Conservation (phyloP, 2,888 invertebrate species). For the Willowsia nigromaculata region DNA sequence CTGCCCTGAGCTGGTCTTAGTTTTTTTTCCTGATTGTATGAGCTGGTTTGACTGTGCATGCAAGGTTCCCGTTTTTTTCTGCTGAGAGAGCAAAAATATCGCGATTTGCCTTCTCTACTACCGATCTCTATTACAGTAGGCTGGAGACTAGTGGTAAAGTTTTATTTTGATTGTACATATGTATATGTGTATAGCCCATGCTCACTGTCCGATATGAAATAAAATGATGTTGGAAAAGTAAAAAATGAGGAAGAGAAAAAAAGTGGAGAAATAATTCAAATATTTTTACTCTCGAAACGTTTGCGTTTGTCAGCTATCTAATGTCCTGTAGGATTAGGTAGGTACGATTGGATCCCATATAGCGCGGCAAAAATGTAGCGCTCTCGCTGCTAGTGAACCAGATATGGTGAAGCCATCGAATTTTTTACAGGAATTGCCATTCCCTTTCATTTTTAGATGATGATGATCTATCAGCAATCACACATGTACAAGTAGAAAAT, state of each 20-base stretch:
- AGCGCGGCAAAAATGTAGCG: background rate
- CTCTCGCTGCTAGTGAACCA: background rate
- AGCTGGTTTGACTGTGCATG: constrained; percentile 18
- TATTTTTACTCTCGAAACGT: constrained; percentile 38
- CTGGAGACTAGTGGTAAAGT: background rate
- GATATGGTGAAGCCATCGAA: background rate
- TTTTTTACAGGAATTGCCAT: background rate
- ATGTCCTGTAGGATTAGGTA: background rate
- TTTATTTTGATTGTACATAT: constrained; percentile 1
- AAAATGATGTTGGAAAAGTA: constrained; percentile 7
- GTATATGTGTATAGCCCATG: background rate
- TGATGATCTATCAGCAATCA: constrained; percentile 26
- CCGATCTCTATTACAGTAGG: background rate
- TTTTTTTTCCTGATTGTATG: background rate
- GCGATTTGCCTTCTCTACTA: background rate
- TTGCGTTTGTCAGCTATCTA: constrained; percentile 25
- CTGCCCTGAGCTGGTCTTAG: background rate
- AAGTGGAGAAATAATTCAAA: constrained; percentile 58
- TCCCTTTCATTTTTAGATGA: background rate
- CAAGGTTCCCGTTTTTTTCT: constrained; percentile 26
- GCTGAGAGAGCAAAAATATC: constrained; percentile 46
- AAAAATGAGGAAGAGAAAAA: constrained; percentile 19
- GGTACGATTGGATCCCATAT: background rate
- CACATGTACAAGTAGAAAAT: background rate
- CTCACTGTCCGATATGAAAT: background rate